Evolutionary conservation across 37 sponge, comb jelly and placozoan genomes (phyloP).

Genomic region (Eunapius fragilis): DNA sequence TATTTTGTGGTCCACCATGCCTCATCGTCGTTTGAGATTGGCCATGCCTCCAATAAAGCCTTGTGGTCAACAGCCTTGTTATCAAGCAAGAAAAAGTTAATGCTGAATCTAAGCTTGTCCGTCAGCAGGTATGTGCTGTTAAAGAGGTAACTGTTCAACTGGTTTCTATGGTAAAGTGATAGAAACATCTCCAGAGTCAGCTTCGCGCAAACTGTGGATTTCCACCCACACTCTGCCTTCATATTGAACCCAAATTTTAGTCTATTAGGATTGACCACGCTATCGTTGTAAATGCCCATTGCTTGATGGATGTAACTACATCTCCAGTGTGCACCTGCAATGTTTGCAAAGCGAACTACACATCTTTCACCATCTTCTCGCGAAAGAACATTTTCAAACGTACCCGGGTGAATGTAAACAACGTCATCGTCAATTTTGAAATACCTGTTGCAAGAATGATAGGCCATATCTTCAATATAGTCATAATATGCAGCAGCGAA

Average conservation of each 20-base stretch:
- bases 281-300: neutral
- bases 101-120: too few relatives aligned
- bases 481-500: too few relatives aligned
- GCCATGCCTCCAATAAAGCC: neutral
- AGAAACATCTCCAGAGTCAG: neutral
- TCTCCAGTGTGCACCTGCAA: slow-evolving; percentile 4
- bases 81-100: too few relatives aligned
- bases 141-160: neutral
- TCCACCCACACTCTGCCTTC: slow-evolving; percentile 10
- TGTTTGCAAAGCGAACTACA: neutral
- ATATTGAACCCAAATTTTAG: neutral
- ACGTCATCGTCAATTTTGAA: slow-evolving; percentile 16
- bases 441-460: too few relatives aligned
- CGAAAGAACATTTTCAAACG: neutral
- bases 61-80: neutral
- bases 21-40: slow-evolving; percentile 5
- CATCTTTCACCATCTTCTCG: neutral
- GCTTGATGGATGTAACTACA: slow-evolving; percentile 3
- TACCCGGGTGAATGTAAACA: slow-evolving; percentile 2
- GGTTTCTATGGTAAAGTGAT: neutral
- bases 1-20: slow-evolving; percentile 19
- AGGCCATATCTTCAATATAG: too few relatives aligned
- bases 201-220: neutral
- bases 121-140: too few relatives aligned
- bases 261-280: neutral